Conservation (phyloP, 2,888 invertebrate species). For the Rambutsinella grinnellia region DNA sequence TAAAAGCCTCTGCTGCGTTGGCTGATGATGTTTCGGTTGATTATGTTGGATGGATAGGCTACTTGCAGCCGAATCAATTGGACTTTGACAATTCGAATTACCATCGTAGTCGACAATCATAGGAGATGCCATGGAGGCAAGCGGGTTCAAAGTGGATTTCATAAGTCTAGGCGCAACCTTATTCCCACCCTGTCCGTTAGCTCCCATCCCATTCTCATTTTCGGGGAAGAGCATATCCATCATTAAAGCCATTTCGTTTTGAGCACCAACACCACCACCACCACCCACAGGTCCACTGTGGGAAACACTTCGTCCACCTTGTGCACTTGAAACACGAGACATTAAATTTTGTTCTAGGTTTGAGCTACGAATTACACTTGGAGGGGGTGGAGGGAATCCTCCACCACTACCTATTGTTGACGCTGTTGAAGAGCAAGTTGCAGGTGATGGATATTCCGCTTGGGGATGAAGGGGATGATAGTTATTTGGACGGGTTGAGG, state of each 20-base stretch:
- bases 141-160: slow-evolving; percentile 43
- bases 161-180: slow-evolving; percentile 19
- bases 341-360: slow-evolving; percentile 29
- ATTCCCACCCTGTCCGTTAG: not conserved
- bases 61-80: not conserved
- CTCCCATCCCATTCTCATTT: slow-evolving; percentile 23
- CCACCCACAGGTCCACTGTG: slow-evolving; percentile 46
- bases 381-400: slow-evolving; percentile 40
- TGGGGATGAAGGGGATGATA: not conserved
- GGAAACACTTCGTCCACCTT: not conserved
- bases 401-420: not conserved
- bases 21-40: slow-evolving; percentile 29
- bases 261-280: slow-evolving; percentile 30
- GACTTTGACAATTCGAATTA: slow-evolving; percentile 6
- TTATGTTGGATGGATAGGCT: slow-evolving; percentile 12
- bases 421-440: slow-evolving; percentile 5
- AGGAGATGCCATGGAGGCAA: slow-evolving; percentile 20
- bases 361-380: slow-evolving; percentile 42
- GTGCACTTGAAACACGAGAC: not conserved
- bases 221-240: slow-evolving; percentile 50
- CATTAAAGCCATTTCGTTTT: slow-evolving; percentile 33
- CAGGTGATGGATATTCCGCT: slow-evolving; percentile 9
- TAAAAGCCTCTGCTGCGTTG: slow-evolving; percentile 29
- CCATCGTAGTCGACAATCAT: slow-evolving; percentile 33
- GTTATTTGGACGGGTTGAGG: not conserved